Percentiles rank a stretch among this genome's conserved stretches.
phyloP scores from a whole-genome alignment of 2,797 vertebrate species.

The Balearica regulorum region DNA sequence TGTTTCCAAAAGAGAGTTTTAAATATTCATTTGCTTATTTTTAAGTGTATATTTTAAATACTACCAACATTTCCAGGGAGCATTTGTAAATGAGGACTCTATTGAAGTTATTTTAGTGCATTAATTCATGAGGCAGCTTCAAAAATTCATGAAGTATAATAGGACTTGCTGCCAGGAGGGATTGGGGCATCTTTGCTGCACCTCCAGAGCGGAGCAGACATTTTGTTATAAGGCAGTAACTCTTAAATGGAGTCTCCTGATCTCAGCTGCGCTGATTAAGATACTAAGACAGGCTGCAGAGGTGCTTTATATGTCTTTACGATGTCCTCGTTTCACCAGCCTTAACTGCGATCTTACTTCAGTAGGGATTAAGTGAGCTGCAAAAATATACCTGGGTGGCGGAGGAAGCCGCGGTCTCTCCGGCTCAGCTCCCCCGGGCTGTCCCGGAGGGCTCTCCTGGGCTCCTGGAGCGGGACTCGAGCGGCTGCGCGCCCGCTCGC shows the following conservation, averaged over 20 bases:
- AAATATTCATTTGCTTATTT: conserved; percentile 38
- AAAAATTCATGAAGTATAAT: conserved; percentile 62
- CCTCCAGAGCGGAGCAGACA: conserved; percentile 21
- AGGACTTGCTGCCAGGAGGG: conserved; percentile 35
- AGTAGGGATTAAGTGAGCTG: conserved; percentile 24
- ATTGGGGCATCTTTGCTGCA: background rate
- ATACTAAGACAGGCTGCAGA: conserved; percentile 1
- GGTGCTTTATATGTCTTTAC: conserved; percentile 30
- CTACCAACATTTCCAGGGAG: conserved; percentile 21
- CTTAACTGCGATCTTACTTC: conserved; percentile 26
- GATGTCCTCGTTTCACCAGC: conserved; percentile 41
- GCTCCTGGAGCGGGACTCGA: accelerated
- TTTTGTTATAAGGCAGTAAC: background rate
- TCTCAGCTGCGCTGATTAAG: conserved; percentile 14
- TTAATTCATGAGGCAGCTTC: conserved; percentile 63
- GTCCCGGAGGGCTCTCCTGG: background rate
- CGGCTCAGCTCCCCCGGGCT: accelerated
- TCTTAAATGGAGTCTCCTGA: background rate
- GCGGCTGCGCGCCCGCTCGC: accelerated
- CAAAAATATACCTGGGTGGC: background rate
- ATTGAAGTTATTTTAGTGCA: conserved; percentile 55
- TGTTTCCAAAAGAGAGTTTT: background rate
- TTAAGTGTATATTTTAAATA: conserved; percentile 39
- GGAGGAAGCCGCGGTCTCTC: background rate
- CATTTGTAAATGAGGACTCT: conserved; percentile 46